Percentiles rank a stretch among this genome's conserved stretches.
phyloP scores from a whole-genome alignment of 35 echinoderm and acorn worm species.

The Anneissia japonica region DNA sequence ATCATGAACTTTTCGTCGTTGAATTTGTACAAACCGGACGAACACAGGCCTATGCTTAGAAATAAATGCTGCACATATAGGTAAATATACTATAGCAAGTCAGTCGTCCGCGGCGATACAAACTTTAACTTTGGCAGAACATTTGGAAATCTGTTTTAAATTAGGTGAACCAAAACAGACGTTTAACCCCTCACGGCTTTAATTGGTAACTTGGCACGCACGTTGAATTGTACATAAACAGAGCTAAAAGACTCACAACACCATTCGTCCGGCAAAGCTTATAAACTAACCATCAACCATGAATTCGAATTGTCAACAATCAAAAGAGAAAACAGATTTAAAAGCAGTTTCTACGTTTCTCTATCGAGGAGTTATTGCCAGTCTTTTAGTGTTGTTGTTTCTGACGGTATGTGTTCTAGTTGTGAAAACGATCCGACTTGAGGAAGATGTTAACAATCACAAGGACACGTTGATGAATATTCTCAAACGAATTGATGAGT shows the following conservation, averaged over 20 bases:
- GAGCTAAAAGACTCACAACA: neutral
- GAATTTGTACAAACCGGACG: no score
- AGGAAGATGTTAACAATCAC: neutral
- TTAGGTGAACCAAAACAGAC: neutral
- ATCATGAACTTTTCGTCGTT: no score
- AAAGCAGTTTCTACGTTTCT: neutral
- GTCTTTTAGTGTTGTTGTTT: neutral
- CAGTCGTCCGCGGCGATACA: no score
- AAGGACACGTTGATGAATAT: neutral
- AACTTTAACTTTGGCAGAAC: no score
- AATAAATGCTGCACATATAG: no score
- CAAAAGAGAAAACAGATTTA: neutral
- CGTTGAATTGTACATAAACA: neutral
- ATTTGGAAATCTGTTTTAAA: neutral
- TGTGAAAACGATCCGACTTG: neutral
- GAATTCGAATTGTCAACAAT: neutral
- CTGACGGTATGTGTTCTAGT: neutral
- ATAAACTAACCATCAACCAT: neutral
- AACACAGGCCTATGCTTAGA: no score
- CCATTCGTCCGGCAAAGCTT: neutral
- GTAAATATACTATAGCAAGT: no score
- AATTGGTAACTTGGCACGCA: neutral
- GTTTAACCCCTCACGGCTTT: neutral
- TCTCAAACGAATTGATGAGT: neutral
- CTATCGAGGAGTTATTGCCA: neutral